Base-by-base conservation (phyloP, 2,888 invertebrate species). In the Aleiodes testaceus region DNA sequence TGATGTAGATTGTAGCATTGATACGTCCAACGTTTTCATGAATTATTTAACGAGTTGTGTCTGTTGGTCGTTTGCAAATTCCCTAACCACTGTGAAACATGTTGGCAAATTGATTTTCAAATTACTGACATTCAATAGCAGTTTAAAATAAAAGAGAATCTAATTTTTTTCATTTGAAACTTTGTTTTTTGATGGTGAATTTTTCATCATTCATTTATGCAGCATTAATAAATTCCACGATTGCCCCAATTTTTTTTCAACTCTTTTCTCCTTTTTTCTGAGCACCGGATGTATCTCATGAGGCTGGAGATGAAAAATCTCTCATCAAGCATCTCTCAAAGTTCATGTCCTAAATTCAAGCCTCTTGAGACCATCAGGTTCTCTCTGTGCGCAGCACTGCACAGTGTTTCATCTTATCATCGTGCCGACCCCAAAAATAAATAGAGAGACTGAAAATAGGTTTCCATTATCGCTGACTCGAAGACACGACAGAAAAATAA, bases 401-500 rank as follows among this genome's bases (percentile, higher is more conserved):
- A 36, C 6, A 59, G 50, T 18, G 20, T 53, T 53, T 9, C 66
- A 36, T 44, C 64, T 78, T 80, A 80, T 80, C 81, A 76, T 73
- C 75, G 78, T 75, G 75, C 69, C 30, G 55, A 30, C 55, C 75
- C 77, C 72, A 74, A 78, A 78, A 82, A 78, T 81, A 79, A 79
- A 79, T 78, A 78, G 75, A 76, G 66, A 63, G 66, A 63, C 76
- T 72, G 64, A 77, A 22, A 81, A 81, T 77, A 79, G 74, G 74
- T 72, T 75, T 74, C 70, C 72, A 72, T 76, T 74, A 74, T 73
- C 74, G 70, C 59, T 45, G 49, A 14, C 66, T 55, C 42, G 53
- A 50, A 66, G 49, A 67, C 53, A 61, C 67, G 61, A 72, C 69
- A 47, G 70, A 66, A 14, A 18, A 44, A 55, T 11, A 42, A 47